Conservation (phyloP, 1,140 invertebrate genomes). For the Ganaspis sp. region DNA sequence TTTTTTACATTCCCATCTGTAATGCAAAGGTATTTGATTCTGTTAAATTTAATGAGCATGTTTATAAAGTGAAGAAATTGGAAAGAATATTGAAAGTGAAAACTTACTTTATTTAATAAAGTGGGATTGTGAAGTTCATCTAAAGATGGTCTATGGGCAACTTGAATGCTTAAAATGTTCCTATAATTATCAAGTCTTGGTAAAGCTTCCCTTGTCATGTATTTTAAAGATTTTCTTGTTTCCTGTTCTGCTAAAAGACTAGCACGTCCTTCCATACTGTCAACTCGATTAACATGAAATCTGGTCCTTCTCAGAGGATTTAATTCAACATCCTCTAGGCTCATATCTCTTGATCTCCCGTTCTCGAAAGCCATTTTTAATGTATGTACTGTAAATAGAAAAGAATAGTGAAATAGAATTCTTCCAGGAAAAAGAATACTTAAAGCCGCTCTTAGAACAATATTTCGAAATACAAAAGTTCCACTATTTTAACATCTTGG, state of each 20-base stretch:
- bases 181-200: slow-evolving; percentile 95
- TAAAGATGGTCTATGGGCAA: slow-evolving; percentile 91
- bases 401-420: not conserved
- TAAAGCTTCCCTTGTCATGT: slow-evolving; percentile 93
- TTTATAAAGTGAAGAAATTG: too few species aligned
- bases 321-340: slow-evolving; percentile 69
- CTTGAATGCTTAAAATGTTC: slow-evolving; percentile 94
- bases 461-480: too few species aligned
- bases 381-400: slow-evolving; percentile 9
- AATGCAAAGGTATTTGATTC: too few species aligned
- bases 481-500: too few species aligned
- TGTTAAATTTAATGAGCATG: too few species aligned
- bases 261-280: slow-evolving; percentile 72
- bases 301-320: slow-evolving; percentile 73
- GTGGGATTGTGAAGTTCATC: slow-evolving; percentile 94
- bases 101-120: slow-evolving; percentile 85
- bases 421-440: too few species aligned
- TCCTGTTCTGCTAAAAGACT: slow-evolving; percentile 73
- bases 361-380: slow-evolving; percentile 68
- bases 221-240: slow-evolving; percentile 78
- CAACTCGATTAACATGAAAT: slow-evolving; percentile 79
- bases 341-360: slow-evolving; percentile 59
- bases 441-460: too few species aligned
- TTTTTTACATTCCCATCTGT: too few species aligned
- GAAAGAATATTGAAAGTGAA: too few species aligned